These are phyloP conservation scores for Frankliniella fusca DNA, from an alignment of 2,888 invertebrate genomes.

Conservation along the genomic window DNA sequence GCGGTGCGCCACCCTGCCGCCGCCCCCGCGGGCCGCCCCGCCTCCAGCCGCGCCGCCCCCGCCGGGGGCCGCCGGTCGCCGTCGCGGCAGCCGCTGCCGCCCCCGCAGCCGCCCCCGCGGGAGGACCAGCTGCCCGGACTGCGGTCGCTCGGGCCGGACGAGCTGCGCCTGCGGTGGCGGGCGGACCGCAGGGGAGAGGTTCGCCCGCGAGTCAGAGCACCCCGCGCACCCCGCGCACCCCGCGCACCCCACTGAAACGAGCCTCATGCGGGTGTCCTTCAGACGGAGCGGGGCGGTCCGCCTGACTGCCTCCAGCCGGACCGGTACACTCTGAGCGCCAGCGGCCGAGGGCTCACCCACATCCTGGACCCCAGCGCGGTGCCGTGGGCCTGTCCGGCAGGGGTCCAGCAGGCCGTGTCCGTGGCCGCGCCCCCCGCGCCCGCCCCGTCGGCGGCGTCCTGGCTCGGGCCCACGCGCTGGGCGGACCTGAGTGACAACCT, in stretches of 20 bases:
- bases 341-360: slow-evolving; percentile 2
- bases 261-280: background rate
- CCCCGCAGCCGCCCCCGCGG: background rate
- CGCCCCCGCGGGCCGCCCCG: background rate
- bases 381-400: background rate
- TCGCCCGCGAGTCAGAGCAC: background rate
- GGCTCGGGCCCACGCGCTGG: background rate
- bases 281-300: background rate
- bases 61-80: background rate
- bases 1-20: background rate
- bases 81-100: background rate
- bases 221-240: too few relatives aligned
- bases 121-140: background rate
- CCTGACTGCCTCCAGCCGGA: background rate
- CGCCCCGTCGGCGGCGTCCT: background rate
- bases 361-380: background rate
- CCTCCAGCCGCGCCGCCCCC: background rate
- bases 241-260: too few relatives aligned
- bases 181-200: background rate
- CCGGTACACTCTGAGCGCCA: slow-evolving; percentile 7
- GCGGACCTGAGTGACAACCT: slow-evolving; percentile 3
- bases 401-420: background rate
- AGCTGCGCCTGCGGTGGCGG: slow-evolving; percentile 13
- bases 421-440: background rate
- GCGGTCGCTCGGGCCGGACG: background rate